phyloP scores from a whole-genome alignment of 2,888 invertebrate genomes.

The Acholoe squamosa region DNA sequence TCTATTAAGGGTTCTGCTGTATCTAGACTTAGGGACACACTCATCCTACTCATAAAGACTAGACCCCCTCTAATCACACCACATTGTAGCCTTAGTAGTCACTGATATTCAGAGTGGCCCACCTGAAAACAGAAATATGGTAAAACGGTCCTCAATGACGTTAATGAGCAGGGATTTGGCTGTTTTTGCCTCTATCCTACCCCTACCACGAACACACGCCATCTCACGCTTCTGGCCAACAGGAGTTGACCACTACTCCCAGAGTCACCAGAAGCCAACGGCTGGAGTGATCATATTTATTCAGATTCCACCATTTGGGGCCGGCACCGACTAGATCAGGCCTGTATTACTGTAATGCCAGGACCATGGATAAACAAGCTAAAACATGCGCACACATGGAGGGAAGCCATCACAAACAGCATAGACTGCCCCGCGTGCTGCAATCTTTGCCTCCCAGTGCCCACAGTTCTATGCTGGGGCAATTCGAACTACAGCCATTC shows the following conservation, averaged over 20 bases:
- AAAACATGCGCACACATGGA: slow-evolving; percentile 55
- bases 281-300: slow-evolving; percentile 35
- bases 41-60: too few relatives aligned
- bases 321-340: slow-evolving; percentile 11
- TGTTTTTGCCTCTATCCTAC: too few relatives aligned
- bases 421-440: background rate
- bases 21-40: too few relatives aligned
- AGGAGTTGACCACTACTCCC: background rate
- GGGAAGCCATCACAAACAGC: background rate
- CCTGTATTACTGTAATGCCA: slow-evolving; percentile 37
- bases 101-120: too few relatives aligned
- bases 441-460: slow-evolving; percentile 20
- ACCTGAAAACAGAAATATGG: too few relatives aligned
- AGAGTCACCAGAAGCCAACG: background rate
- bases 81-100: too few relatives aligned
- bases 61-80: too few relatives aligned
- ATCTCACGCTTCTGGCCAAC: slow-evolving; percentile 13
- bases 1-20: too few relatives aligned
- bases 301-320: slow-evolving; percentile 34
- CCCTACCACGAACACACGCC: background rate
- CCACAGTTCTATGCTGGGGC: background rate
- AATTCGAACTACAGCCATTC: background rate
- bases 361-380: slow-evolving; percentile 34
- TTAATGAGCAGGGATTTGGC: too few relatives aligned
- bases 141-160: too few relatives aligned